Evolutionary conservation across 2,888 invertebrate species (phyloP), one percentile per base, ranked within the genome.

Genomic region (Nephrocerus scutellatus): DNA sequence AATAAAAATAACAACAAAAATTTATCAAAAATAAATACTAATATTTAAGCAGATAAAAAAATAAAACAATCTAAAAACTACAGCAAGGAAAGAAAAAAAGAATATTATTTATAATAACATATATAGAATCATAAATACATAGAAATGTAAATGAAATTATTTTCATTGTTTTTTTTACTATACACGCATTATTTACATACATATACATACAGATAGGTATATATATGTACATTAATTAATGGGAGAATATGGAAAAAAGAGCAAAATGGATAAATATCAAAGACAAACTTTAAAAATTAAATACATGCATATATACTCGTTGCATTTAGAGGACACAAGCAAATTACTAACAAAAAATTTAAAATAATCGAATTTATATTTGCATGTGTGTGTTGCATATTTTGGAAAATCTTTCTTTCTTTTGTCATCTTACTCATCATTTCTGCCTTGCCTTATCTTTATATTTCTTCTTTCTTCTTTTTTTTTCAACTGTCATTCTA

Each of bases 61-160:
- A 23, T 38, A 43, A 53, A 54, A 52, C 54, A 54, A 60, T 57
- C 61, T 55, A 59, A 66, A 68, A 67, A 68, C 61, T 66, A 68
- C 62, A 50, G 56, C 57, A 52, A 59, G 59, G 62, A 61, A 64
- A 69, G 70, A 69, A 68, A 59, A 57, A 52, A 52, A 53, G 57
- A 54, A 57, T 54, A 57, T 57, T 57, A 54, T 54, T 57, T 56
- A 42, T 36, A 48, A 42, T 37, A 33, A 22, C 44, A 46, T 52
- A 54, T 50, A 56, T 50, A 46, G 48, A 40, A 25, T 48, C 30
- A 35, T 41, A 30, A 46, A 46, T 26, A 44, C 43, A 39, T 26
- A 12, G 20, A 36, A 43, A 23, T 32, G 10, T 41, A 36, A 36
- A 41, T 30, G 37, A 33, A 46, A 39, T 51, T 48, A 55, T 48